These are phyloP conservation scores for Hydriomena furcata DNA, from an alignment of 2,888 invertebrate genomes.

Conservation along the genomic window DNA sequence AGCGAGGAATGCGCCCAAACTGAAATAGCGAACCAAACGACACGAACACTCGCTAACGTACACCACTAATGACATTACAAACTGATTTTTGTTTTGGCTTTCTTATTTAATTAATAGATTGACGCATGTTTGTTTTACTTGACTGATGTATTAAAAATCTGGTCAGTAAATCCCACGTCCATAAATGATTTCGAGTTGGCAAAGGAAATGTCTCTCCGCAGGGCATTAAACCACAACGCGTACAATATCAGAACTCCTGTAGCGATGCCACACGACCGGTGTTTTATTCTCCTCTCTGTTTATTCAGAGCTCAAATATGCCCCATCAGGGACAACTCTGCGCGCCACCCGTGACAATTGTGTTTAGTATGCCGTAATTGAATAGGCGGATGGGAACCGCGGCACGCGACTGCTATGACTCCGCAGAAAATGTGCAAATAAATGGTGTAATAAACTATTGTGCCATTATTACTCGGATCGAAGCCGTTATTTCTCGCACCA, in stretches of 20 bases:
- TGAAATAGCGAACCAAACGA: conserved; percentile 58
- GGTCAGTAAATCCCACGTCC: conserved; percentile 47
- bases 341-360: conserved; percentile 73
- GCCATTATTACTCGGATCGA: conserved; percentile 62
- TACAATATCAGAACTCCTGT: conserved; percentile 74
- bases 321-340: conserved; percentile 71
- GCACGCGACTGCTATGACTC: conserved; percentile 66
- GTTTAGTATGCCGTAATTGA: conserved; percentile 73
- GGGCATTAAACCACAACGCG: conserved; percentile 52
- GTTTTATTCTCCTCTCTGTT: conserved; percentile 67
- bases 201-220: conserved; percentile 54
- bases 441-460: conserved; percentile 69
- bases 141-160: conserved; percentile 7
- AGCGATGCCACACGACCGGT: conserved; percentile 73
- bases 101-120: conserved; percentile 46
- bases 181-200: conserved; percentile 56
- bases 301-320: conserved; percentile 69
- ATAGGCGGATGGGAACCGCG: conserved; percentile 72
- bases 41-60: conserved; percentile 58
- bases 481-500: conserved; percentile 48
- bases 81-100: conserved; percentile 48
- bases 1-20: conserved; percentile 59
- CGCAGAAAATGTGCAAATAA: conserved; percentile 66
- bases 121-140: conserved; percentile 47
- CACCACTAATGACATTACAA: conserved; percentile 61